Base-by-base conservation (phyloP, 2,797 vertebrate genomes). In the Xyrichtys novacula region DNA sequence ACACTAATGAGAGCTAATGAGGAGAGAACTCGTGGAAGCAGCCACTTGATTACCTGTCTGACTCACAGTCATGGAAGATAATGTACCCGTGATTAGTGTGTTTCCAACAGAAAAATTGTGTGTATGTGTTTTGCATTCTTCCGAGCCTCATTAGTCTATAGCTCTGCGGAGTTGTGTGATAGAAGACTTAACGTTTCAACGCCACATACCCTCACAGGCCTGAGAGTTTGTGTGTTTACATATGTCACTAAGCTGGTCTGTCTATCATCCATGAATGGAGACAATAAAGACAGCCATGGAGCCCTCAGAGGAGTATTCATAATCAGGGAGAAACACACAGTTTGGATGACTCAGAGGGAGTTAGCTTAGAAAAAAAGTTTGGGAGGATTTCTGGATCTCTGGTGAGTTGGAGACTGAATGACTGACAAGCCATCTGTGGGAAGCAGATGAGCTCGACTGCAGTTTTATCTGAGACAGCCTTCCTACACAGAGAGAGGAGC, bases 361-460 rank as follows among this genome's bases (percentile, higher is more conserved):
- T 50, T 23, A n/a, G 39, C 67, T 80, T 34, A 61, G 67, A 23
- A 63, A 23, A 63, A 67, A 88, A 84, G 67, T 85, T 88, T 84
- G 23, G 7, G 75, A 78, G 74, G 76, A 85, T 52, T 84, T 79
- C 63, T 70, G 78, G 71, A 52, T 83, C 80, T 81, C 77, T 71
- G 53, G 60, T 76, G 83, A 73, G 61, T 65, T 72, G 56, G 44
- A 71, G 71, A 69, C 61, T 53, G 43, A 52, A n/a, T 74, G 83
- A 89, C 50, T 83, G 88, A 86, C 85, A 85, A 74, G 86, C 88
- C 85, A 90, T 89, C 84, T 85, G 88, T 73, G 82, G 74, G 59
- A 89, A 81, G 89, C 86, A 85, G 83, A 87, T 68, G 85, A 89
- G 77, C 32, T 3, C 52, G 60, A 60, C 71, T 52, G 56, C 80